phyloP scores from a whole-genome alignment of 2,797 vertebrate genomes.

The Cryptoblepharus egeriae region DNA sequence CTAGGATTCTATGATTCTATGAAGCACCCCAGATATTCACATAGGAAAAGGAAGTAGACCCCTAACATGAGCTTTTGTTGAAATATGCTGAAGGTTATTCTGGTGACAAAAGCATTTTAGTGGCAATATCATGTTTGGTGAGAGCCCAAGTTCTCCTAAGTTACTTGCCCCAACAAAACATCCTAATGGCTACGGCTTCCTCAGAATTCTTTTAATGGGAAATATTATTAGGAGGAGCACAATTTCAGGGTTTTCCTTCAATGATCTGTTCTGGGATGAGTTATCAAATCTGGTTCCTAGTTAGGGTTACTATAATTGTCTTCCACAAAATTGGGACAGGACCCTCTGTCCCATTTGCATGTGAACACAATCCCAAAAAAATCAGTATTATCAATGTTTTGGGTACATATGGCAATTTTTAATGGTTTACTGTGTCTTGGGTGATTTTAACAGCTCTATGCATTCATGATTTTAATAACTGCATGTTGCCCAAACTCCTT shows the following conservation, averaged over 20 bases:
- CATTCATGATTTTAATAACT: background rate
- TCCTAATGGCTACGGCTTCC: too few species aligned
- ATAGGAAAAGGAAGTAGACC: background rate
- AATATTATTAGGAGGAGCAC: too few species aligned
- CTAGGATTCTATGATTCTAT: too few species aligned
- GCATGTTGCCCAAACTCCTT: background rate
- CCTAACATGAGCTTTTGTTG: background rate
- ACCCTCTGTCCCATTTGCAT: too few species aligned
- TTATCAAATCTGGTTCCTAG: background rate
- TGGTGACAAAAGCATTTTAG: background rate
- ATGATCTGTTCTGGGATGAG: background rate
- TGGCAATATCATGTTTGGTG: background rate
- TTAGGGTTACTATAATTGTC: too few species aligned
- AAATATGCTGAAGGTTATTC: background rate
- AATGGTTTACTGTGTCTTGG: background rate
- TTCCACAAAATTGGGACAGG: too few species aligned
- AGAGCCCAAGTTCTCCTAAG: background rate
- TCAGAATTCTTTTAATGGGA: background rate
- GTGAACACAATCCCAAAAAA: too few species aligned
- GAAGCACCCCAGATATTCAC: too few species aligned
- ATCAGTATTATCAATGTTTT: too few species aligned
- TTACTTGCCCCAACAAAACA: background rate
- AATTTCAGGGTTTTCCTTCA: too few species aligned
- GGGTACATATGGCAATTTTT: too few species aligned
- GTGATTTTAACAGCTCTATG: background rate